A percentile compares a stretch with the other conserved stretches of the same genome.
Conservation (phyloP, 2,888 invertebrate genomes). For the Hirtodrosophila trivittata region DNA sequence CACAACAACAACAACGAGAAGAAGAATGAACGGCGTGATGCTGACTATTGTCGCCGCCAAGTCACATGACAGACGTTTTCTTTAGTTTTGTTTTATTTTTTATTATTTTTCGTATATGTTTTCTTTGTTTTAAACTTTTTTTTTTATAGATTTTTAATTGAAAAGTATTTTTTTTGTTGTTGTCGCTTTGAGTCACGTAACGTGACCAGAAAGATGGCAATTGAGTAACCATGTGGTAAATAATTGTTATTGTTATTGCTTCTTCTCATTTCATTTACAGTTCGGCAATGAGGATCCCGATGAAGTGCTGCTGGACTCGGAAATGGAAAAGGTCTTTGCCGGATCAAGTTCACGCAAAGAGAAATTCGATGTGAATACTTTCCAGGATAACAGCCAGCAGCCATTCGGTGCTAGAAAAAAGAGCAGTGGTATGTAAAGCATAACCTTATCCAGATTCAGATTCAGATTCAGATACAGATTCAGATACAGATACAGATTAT, state of each 20-base stretch:
- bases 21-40: slow-evolving; percentile 50
- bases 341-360: slow-evolving; percentile 85
- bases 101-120: slow-evolving; percentile 35
- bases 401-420: slow-evolving; percentile 81
- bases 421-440: slow-evolving; percentile 66
- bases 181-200: slow-evolving; percentile 57
- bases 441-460: not conserved
- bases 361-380: slow-evolving; percentile 86
- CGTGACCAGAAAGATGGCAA: slow-evolving; percentile 58
- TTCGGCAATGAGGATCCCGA: slow-evolving; percentile 86
- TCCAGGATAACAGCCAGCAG: slow-evolving; percentile 82
- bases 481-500: slow-evolving; percentile 2
- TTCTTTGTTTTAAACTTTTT: slow-evolving; percentile 13
- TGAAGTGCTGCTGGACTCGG: slow-evolving; percentile 91
- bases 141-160: slow-evolving; percentile 73
- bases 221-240: slow-evolving; percentile 41
- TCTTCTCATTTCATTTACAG: slow-evolving; percentile 47
- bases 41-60: slow-evolving; percentile 42
- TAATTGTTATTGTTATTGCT: slow-evolving; percentile 8
- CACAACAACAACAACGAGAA: slow-evolving; percentile 10
- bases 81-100: slow-evolving; percentile 38
- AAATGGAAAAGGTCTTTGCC: slow-evolving; percentile 94
- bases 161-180: slow-evolving; percentile 60
- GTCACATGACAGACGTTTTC: slow-evolving; percentile 63
- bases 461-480: slow-evolving; percentile 3